phyloP scores from a whole-genome alignment of 2,888 invertebrate genomes.

The Standfussiana lucernea region DNA sequence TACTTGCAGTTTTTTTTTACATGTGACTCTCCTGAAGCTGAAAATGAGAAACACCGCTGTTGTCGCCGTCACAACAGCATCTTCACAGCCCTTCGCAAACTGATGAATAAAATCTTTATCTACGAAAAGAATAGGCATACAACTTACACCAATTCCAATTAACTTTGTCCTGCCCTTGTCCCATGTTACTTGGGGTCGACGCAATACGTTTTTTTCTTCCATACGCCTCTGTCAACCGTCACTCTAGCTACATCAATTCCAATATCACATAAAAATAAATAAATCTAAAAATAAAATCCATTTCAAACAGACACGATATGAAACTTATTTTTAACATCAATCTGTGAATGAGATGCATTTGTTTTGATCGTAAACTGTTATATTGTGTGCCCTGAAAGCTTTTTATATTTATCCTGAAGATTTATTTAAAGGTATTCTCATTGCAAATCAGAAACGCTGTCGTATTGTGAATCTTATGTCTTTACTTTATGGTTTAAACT shows the following conservation, averaged over 20 bases:
- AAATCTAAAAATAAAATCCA: slow-evolving; percentile 65
- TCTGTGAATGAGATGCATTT: slow-evolving; percentile 67
- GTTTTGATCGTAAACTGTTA: slow-evolving; percentile 68
- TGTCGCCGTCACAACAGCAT: neutral
- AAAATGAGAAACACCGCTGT: neutral
- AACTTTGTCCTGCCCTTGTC: too few species aligned
- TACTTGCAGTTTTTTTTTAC: neutral
- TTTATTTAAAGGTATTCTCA: slow-evolving; percentile 21
- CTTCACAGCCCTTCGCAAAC: neutral
- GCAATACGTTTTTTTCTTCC: too few species aligned
- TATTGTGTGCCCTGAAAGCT: slow-evolving; percentile 66
- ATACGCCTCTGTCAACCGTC: too few species aligned
- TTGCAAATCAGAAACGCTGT: neutral
- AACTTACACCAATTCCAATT: slow-evolving; percentile 7
- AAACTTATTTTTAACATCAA: slow-evolving; percentile 66
- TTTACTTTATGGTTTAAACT: neutral
- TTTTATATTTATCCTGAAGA: slow-evolving; percentile 59
- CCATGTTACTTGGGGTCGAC: too few species aligned
- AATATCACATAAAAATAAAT: slow-evolving; percentile 47
- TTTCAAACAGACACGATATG: slow-evolving; percentile 54
- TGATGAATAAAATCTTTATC: neutral
- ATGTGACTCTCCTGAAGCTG: neutral
- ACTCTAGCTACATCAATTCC: slow-evolving; percentile 7
- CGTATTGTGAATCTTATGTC: neutral
- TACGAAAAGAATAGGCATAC: neutral